Conservation (phyloP, 2,888 invertebrate species). For the Trachelus tabidus region DNA sequence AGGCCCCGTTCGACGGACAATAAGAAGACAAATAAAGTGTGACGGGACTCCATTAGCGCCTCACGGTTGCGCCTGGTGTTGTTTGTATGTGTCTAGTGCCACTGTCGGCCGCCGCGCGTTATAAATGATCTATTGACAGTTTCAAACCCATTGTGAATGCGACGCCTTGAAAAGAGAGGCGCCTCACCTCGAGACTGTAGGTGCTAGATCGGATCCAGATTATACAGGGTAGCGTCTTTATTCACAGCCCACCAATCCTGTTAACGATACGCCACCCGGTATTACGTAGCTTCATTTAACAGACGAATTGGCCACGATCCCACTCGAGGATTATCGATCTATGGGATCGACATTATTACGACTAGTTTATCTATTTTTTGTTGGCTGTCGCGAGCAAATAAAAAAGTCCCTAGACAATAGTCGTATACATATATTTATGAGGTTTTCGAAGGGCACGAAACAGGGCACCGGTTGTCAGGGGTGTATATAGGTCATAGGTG, state of each 20-base stretch:
- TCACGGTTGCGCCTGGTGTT: neutral
- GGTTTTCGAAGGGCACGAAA: neutral
- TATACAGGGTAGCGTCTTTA: constrained; percentile 17
- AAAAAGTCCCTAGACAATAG: neutral
- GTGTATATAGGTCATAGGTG: neutral
- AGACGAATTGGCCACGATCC: neutral
- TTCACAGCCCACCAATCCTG: neutral
- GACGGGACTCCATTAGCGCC: constrained; percentile 7
- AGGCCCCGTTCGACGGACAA: constrained; percentile 1
- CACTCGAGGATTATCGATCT: neutral
- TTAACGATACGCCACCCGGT: neutral
- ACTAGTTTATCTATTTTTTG: neutral
- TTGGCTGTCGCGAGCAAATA: too few relatives aligned
- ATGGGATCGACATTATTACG: neutral
- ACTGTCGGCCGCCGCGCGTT: constrained; percentile 2
- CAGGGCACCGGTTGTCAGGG: neutral
- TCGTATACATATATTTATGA: neutral
- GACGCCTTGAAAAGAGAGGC: constrained; percentile 13
- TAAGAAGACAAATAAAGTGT: constrained; percentile 3
- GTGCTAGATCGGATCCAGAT: constrained; percentile 18
- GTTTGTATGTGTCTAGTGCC: constrained; percentile 5
- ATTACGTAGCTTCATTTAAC: neutral
- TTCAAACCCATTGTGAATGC: constrained; percentile 13
- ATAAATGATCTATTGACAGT: constrained; percentile 24
- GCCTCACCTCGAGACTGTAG: constrained; percentile 8